These are phyloP conservation scores for Eulimnadia texana DNA, from an alignment of 1,140 invertebrate genomes.

Conservation along the genomic window DNA sequence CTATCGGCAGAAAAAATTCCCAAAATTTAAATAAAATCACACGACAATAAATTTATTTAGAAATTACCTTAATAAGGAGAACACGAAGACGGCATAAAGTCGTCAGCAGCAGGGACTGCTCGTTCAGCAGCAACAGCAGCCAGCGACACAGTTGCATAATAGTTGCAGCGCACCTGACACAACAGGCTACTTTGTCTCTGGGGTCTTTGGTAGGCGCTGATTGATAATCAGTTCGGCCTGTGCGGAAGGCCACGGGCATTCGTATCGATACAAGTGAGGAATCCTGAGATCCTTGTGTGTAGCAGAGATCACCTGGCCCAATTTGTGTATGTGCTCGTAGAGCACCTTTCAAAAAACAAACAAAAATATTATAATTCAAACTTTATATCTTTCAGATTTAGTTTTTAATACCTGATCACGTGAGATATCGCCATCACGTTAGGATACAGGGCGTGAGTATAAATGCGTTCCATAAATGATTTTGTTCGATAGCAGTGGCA, in stretches of 20 bases:
- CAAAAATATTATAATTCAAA: too few relatives aligned
- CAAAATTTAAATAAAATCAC: too few relatives aligned
- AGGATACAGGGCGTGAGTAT: constrained; percentile 84
- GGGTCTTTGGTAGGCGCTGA: constrained; percentile 88
- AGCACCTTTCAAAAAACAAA: too few relatives aligned
- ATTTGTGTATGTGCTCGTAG: constrained; percentile 72
- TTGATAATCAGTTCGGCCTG: constrained; percentile 80
- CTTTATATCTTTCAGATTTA: too few relatives aligned
- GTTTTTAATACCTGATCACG: constrained; percentile 79
- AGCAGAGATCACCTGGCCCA: constrained; percentile 63
- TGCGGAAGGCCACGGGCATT: constrained; percentile 94
- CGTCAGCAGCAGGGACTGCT: constrained; percentile 84
- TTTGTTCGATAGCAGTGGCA: constrained; percentile 57
- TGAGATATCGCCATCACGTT: constrained; percentile 87
- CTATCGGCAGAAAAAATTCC: too few relatives aligned
- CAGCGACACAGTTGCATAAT: constrained; percentile 85
- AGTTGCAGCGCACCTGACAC: constrained; percentile 65
- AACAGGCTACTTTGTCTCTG: constrained; percentile 82
- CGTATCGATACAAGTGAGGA: constrained; percentile 63
- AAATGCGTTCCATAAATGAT: constrained; percentile 75
- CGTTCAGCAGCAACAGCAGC: constrained; percentile 55
- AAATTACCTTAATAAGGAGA: constrained; percentile 78
- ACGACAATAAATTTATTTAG: too few relatives aligned
- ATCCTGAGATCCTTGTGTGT: constrained; percentile 68
- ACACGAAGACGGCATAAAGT: constrained; percentile 90